Evolutionary conservation across 2,888 invertebrate species (phyloP), one percentile per base, ranked within the genome.

Genomic region (Cantharis lateralis): DNA sequence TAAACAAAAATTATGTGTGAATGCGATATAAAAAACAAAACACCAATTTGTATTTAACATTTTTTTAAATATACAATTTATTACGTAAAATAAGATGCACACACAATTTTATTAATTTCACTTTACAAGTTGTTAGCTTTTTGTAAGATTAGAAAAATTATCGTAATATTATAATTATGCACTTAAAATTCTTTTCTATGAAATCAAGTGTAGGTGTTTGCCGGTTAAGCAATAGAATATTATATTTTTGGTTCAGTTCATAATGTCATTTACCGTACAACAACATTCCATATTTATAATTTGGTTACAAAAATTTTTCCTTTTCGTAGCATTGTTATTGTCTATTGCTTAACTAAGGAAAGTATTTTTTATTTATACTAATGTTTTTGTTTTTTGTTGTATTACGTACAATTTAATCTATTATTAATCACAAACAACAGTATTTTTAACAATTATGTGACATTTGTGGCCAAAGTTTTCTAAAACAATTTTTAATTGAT

Each of bases 41-140:
- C 76, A 78, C 76, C 78, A 76, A 78, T 71, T 78, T 76, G 62
- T 69, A 75, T 76, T 75, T 78, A 71, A 68, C 78, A 76, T 75
- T 75, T 78, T 78, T 73, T 78, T 73, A 78, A 75, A 73, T 71
- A 76, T 77, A 74, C 74, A 71, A 74, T 73, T 75, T 28, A 24
- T 28, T 15, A 66, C 61, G 62, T 76, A 76, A 76, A 32, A 69
- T 76, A 72, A 72, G 63, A 63, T 71, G 20, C 68, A 68, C 15
- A 66, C 68, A 68, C 15, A 61, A 13, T 48, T 48, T 18, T 61
- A 72, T 18, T 15, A 28, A 24, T 32, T 18, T 72, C 64, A 66
- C n/a, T 63, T 71, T 71, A 71, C 70, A n/a, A 62, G 26, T 16
- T n/a, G 18, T 70, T 61, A 61, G 61, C 70, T 71, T 62, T 64